phyloP scores from a whole-genome alignment of 2,888 invertebrate genomes.

The Heliconius ethilla region DNA sequence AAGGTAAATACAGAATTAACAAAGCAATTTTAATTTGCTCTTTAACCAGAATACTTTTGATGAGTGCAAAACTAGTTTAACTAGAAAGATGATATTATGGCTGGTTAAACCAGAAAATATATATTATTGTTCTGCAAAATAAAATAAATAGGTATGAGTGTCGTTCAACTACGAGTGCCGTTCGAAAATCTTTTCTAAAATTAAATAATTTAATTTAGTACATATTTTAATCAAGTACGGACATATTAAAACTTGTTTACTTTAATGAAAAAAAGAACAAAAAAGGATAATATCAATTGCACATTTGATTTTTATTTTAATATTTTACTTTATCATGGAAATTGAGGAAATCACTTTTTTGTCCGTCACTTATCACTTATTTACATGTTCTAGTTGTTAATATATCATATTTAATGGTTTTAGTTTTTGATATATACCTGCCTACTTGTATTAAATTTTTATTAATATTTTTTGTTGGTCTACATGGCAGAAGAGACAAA shows the following conservation, averaged over 20 bases:
- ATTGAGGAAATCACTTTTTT: slow-evolving; percentile 7
- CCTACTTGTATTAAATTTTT: not conserved
- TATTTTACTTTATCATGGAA: not conserved
- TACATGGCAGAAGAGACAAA: no score
- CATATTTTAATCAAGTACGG: not conserved
- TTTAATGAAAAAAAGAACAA: not conserved
- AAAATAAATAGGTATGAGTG: not conserved
- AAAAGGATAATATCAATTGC: not conserved
- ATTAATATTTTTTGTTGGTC: no score
- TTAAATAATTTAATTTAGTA: no score
- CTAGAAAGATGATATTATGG: not conserved
- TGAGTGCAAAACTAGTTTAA: slow-evolving; percentile 4
- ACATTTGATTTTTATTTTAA: not conserved
- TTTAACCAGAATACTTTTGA: not conserved
- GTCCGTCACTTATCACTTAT: not conserved
- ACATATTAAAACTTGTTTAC: not conserved
- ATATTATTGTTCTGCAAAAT: not conserved
- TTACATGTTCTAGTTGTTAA: not conserved
- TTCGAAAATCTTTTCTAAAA: not conserved
- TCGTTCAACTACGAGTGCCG: not conserved
- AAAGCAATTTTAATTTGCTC: not conserved
- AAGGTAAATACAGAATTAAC: slow-evolving; percentile 18
- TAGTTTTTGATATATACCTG: not conserved
- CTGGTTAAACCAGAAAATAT: not conserved
- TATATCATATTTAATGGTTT: slow-evolving; percentile 3